Evolutionary conservation across 1,140 invertebrate genomes (phyloP).

Genomic region (Polypedilum vanderplanki): DNA sequence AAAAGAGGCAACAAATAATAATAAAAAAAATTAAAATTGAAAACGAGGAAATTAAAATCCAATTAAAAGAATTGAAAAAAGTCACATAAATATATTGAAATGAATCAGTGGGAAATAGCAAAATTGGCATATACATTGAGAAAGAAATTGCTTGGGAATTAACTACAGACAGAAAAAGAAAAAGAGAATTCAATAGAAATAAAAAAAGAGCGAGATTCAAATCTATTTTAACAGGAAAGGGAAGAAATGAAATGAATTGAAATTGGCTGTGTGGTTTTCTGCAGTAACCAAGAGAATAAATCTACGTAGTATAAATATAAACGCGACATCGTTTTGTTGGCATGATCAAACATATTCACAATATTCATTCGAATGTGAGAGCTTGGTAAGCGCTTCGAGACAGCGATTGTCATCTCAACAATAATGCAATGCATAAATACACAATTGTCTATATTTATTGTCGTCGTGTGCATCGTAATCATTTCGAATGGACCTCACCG

Average conservation of each 20-base stretch:
- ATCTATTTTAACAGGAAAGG: slow-evolving; percentile 3
- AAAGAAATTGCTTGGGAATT: slow-evolving; percentile 12
- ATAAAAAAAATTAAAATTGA: no score
- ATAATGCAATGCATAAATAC: no score
- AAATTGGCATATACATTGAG: background rate
- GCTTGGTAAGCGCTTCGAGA: no score
- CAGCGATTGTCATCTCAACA: no score
- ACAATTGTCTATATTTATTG: no score
- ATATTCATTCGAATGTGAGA: no score
- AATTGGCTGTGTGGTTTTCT: background rate
- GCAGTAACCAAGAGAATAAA: background rate
- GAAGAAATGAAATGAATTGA: background rate
- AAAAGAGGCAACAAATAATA: background rate
- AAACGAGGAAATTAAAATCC: slow-evolving; percentile 13
- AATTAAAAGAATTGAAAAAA: slow-evolving; percentile 15
- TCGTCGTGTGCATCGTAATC: no score
- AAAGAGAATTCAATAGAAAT: background rate
- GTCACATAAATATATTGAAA: background rate
- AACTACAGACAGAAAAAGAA: background rate
- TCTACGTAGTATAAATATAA: background rate
- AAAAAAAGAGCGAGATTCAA: background rate
- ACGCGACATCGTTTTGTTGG: background rate
- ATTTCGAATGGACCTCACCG: no score
- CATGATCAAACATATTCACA: no score
- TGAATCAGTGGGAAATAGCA: background rate